Evolutionary conservation across 92 coral and sea anemone genomes (phyloP).

Genomic region (Bergia sp.): DNA sequence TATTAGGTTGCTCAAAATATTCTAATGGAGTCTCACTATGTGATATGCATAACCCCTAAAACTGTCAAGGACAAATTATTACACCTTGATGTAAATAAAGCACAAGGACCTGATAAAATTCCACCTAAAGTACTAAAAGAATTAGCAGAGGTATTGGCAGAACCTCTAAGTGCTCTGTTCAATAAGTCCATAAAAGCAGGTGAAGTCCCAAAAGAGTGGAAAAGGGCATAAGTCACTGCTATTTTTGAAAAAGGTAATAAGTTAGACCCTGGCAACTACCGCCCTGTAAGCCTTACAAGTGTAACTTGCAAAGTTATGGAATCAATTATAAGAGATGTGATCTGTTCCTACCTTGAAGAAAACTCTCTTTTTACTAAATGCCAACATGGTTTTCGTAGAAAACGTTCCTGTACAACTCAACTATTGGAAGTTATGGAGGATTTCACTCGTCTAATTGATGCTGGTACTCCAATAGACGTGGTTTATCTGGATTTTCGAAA

Average conservation of each 20-base stretch:
- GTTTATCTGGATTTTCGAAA: background rate
- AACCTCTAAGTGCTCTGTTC: background rate
- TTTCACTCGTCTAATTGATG: background rate
- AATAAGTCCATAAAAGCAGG: background rate
- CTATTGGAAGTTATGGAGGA: too few species aligned
- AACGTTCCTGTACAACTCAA: background rate
- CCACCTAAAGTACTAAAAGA: background rate
- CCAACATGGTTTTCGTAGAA: background rate
- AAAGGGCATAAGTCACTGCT: background rate
- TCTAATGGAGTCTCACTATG: background rate
- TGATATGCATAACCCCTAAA: background rate
- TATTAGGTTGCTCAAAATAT: background rate
- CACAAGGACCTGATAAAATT: background rate
- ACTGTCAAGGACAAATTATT: background rate
- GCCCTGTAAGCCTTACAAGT: background rate
- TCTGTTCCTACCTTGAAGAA: background rate
- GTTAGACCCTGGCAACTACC: background rate
- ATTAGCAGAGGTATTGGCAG: background rate
- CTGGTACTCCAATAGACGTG: background rate
- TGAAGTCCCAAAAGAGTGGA: background rate
- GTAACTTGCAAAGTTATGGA: background rate
- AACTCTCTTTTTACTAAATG: background rate
- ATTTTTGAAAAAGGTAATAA: background rate
- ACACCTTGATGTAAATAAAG: background rate
- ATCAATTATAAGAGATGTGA: background rate